Evolutionary conservation across 2,797 vertebrate species (phyloP).

Genomic region (Enteromius argenteus): DNA sequence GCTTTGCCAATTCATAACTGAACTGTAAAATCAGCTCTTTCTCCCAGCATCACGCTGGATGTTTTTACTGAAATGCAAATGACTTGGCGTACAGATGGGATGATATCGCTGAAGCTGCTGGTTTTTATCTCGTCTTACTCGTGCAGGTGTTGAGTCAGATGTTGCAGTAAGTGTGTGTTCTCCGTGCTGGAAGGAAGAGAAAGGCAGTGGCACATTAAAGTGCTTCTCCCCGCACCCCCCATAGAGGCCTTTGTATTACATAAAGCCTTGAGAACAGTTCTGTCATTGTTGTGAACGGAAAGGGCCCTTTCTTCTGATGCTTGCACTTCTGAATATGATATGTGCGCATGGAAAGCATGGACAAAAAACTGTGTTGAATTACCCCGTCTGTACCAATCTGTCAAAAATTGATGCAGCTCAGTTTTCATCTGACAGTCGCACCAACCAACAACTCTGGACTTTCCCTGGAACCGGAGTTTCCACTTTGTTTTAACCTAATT

Average conservation of each 20-base stretch:
- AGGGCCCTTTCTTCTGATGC: conserved; percentile 64
- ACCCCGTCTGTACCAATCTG: conserved; percentile 74
- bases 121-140: background rate
- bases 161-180: conserved; percentile 33
- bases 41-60: background rate
- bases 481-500: conserved; percentile 72
- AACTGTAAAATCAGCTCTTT: background rate
- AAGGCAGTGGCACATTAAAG: conserved; percentile 64
- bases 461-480: conserved; percentile 73
- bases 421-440: conserved; percentile 62
- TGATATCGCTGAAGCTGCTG: background rate
- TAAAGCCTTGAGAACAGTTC: conserved; percentile 68
- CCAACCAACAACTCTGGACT: conserved; percentile 68
- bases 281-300: conserved; percentile 68
- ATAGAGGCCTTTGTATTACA: conserved; percentile 64
- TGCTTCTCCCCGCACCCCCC: conserved; percentile 48
- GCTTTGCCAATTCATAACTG: background rate
- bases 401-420: conserved; percentile 70
- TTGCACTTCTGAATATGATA: conserved; percentile 75
- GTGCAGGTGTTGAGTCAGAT: conserved; percentile 2
- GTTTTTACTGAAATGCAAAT: background rate
- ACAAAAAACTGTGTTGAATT: conserved; percentile 77
- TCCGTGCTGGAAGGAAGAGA: background rate
- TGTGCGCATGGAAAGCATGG: conserved; percentile 69
- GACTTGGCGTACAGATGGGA: background rate